Evolutionary conservation across 30 jellyfish, hydroid and myxozoan species (phyloP).

Genomic region (Aurelia sp.): DNA sequence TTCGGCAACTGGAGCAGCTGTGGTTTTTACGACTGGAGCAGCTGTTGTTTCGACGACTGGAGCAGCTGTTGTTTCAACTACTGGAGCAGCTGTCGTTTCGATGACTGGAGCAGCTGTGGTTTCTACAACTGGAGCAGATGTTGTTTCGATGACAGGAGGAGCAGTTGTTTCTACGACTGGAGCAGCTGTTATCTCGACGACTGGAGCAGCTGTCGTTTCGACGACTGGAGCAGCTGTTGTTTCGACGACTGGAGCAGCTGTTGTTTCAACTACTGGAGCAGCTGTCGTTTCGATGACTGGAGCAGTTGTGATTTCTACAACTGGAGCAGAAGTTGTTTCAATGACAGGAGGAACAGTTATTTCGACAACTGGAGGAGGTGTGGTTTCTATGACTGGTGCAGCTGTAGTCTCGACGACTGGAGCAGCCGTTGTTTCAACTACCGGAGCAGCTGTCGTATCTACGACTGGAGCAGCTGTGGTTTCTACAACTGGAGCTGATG

Average conservation of each 20-base stretch:
- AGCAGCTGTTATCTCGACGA: constrained; percentile 20
- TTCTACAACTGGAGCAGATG: constrained; percentile 24
- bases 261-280: constrained; percentile 27
- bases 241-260: constrained; percentile 27
- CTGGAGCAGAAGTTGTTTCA: neutral
- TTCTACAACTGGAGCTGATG: too few species aligned
- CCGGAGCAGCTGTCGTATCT: too few species aligned
- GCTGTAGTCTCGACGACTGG: too few species aligned
- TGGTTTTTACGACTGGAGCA: constrained; percentile 32
- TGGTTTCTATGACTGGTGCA: too few species aligned
- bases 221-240: constrained; percentile 20
- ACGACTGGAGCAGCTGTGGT: too few species aligned
- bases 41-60: constrained; percentile 42
- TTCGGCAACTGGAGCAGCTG: constrained; percentile 59
- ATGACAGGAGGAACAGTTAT: too few species aligned
- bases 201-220: constrained; percentile 29
- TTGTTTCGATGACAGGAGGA: constrained; percentile 5
- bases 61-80: constrained; percentile 45
- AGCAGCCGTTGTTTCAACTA: too few species aligned
- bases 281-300: constrained; percentile 31
- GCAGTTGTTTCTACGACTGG: constrained; percentile 6
- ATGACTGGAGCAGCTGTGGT: constrained; percentile 25
- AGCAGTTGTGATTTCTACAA: constrained; percentile 11
- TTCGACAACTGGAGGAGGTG: too few species aligned
- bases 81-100: constrained; percentile 32